Evolutionary conservation across 2,797 vertebrate species (phyloP), one percentile per base, ranked within the genome.

Genomic region (Holocentrus rufus): DNA sequence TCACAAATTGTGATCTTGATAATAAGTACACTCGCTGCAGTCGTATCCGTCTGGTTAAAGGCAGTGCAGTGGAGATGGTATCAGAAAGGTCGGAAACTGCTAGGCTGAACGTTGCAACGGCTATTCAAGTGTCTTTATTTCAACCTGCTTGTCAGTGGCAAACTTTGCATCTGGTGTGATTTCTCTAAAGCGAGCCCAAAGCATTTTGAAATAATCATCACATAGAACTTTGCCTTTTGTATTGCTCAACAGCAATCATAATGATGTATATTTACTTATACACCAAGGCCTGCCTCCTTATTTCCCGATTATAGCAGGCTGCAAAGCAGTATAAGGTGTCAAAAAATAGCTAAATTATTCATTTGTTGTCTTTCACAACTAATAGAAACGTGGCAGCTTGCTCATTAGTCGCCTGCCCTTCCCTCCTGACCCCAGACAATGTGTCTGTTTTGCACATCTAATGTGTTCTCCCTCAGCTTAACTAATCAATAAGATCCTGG

Each of bases 381-480:
- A 13, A 59, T 55, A 25, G 2, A 17, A 42, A 39, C 20, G 20
- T 42, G 57, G 13, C 11, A 14, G 36, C 57, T 5, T 10, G 53
- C 54, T 25, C 66, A 56, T 39, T 34, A 49, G n/a, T 31, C 11
- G 42, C 22, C 57, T 34, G 13, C 36, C 62, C 23, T 39, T 20
- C 7, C 47, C 61, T 65, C 65, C 30, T 34, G 30, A 23, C 22
- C 58, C 22, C 18, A 71, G 62, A 27, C 5, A 18, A 50, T 3
- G 39, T 25, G 36, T 69, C 69, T 46, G 36, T 55, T 54, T 57
- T 74, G 63, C 61, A 42, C 14, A 30, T 75, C 6, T 72, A 74
- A 86, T 84, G 30, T 70, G 69, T 74, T 82, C 55, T 64, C 71
- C 74, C 71, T 77, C 55, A 81, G 71, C 72, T 73, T 0, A 59